A percentile compares a stretch with the other conserved stretches of the same genome.
Conservation (phyloP, 2,888 invertebrate species). For the Hemicrepidius hirtus region DNA sequence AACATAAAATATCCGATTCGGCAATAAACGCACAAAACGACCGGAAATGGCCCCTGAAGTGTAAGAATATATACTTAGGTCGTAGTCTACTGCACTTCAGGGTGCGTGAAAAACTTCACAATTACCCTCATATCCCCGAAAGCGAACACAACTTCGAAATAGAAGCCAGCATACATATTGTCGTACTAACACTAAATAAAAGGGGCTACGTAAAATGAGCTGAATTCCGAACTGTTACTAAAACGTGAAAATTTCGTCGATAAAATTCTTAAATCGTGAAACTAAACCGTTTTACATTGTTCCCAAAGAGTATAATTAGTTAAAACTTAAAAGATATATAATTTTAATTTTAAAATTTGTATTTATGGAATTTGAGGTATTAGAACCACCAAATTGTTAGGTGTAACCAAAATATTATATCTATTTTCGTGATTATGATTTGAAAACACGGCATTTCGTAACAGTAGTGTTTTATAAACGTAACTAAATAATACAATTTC, state of each 20-base stretch:
- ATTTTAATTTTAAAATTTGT: no score
- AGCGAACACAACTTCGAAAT: conserved; percentile 29
- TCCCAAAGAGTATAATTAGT: no score
- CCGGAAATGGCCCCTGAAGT: conserved; percentile 4
- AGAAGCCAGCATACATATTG: conserved; percentile 10
- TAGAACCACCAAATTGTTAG: no score
- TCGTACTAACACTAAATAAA: conserved; percentile 11
- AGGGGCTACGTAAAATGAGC: not conserved
- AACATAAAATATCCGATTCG: conserved; percentile 29
- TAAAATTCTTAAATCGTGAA: no score
- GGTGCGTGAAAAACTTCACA: conserved; percentile 41
- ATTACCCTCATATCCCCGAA: conserved; percentile 40
- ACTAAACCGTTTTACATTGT: not conserved
- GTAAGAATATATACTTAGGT: conserved; percentile 29
- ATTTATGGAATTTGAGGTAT: no score
- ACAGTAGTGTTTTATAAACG: no score
- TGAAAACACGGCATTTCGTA: no score
- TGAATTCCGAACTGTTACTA: not conserved
- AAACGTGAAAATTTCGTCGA: not conserved
- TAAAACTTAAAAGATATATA: no score
- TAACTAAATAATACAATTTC: no score
- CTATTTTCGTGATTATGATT: no score
- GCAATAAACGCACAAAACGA: conserved; percentile 17
- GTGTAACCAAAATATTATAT: no score
- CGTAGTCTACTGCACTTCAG: conserved; percentile 32